Evolutionary conservation across 2,888 invertebrate species (phyloP), one percentile per base, ranked within the genome.

Genomic region (Cephus runcator): DNA sequence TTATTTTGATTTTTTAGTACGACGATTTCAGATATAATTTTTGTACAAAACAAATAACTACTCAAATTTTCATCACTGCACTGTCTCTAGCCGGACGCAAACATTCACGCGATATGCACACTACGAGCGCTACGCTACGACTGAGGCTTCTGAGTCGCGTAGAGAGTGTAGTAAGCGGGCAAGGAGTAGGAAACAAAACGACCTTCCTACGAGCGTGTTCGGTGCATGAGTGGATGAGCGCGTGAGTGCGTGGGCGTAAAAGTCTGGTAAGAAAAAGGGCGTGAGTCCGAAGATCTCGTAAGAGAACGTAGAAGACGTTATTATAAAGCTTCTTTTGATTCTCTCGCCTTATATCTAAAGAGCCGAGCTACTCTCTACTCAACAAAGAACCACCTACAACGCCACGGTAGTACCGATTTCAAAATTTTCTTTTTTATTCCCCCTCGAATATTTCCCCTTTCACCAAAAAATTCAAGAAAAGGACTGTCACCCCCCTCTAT

Each of bases 171-270:
- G 76, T 35, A 31, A 73, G 73, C 77, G 23, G 75, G 30, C 77
- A 71, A 56, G 35, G 76, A 78, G 76, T 77, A 86, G 85, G 88
- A 88, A 86, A 85, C 87, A 86, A 86, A 87, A 88, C 87, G 88
- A 88, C 88, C 88, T 88, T 89, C 87, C 87, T 84, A 83, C 82
- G 71, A 71, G 71, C 23, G 30, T 34, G 81, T 84, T 76, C 31
- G 56, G 76, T 73, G 75, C n/a, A 56, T 23, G 56, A 56, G 56
- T 56, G 56, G 56, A 23, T 56, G 56, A 56, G 56, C 69, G 73
- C 78, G 74, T 56, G 73, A 68, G 74, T 75, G 80, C 75, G 82
- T 84, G 83, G 85, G 82, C 83, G 84, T 84, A 73, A 75, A 79
- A 56, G 23, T 56, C 56, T 56, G 9, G 56, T 56, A 56, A 56